phyloP scores from a whole-genome alignment of 2,113 vertebrate genomes.

The Lampris incognitus region DNA sequence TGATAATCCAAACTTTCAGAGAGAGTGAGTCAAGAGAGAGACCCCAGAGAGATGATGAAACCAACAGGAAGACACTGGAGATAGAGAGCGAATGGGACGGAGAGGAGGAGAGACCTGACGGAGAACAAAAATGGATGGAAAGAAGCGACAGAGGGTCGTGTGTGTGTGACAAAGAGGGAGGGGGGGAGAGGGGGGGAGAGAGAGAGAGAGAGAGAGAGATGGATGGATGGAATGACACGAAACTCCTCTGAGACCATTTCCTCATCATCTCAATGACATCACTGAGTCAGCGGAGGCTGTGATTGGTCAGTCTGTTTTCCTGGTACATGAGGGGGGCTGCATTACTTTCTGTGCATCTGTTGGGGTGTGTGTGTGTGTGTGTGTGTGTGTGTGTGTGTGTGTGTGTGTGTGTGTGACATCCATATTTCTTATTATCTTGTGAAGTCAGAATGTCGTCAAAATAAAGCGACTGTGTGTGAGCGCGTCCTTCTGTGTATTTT shows the following conservation, averaged over 20 bases:
- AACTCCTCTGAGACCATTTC: conserved; percentile 71
- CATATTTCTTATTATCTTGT: too few relatives aligned
- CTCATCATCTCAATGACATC: conserved; percentile 78
- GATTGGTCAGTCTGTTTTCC: conserved; percentile 66
- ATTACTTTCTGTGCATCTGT: conserved; percentile 47
- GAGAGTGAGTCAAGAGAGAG: too few relatives aligned
- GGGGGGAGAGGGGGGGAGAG: not conserved
- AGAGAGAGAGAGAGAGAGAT: conserved; percentile 10
- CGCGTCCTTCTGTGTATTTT: too few relatives aligned
- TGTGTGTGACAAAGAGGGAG: too few relatives aligned
- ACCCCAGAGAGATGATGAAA: too few relatives aligned
- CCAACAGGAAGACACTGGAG: too few relatives aligned
- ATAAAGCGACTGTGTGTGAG: too few relatives aligned
- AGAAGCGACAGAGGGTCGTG: too few relatives aligned
- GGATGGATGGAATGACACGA: conserved; percentile 68
- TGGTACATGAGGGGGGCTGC: conserved; percentile 72
- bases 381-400: conserved; percentile 12
- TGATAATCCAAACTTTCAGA: too few relatives aligned
- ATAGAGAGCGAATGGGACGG: too few relatives aligned
- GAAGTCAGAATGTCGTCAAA: too few relatives aligned
- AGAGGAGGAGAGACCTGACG: not conserved
- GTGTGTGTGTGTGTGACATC: not conserved
- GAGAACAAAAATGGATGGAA: not conserved
- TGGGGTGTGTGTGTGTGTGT: not conserved
- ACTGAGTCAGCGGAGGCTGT: conserved; percentile 53